phyloP scores from a whole-genome alignment of 2,113 vertebrate species.

The Engystomops pustulosus region DNA sequence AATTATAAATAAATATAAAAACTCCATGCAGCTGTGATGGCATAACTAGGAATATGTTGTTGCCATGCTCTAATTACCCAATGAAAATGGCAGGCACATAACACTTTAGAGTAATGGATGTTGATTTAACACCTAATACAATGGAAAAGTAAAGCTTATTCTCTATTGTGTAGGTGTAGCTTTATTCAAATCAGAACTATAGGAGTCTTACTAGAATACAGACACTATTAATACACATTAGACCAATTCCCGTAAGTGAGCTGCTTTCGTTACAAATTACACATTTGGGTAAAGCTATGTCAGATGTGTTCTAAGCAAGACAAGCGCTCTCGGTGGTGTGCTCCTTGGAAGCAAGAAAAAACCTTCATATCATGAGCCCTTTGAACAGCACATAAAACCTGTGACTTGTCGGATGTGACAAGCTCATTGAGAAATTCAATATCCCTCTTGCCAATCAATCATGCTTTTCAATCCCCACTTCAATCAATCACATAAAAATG shows the following conservation, averaged over 20 bases:
- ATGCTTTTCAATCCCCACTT: conserved; percentile 55
- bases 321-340: conserved; percentile 42
- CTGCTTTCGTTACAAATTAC: conserved; percentile 57
- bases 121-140: conserved; percentile 12
- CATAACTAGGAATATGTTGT: conserved; percentile 12
- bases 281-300: conserved; percentile 53
- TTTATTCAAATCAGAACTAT: conserved; percentile 13
- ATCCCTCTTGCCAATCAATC: conserved; percentile 60
- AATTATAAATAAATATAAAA: neutral
- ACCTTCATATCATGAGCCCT: conserved; percentile 58
- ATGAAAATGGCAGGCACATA: neutral
- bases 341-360: conserved; percentile 48
- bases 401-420: conserved; percentile 59
- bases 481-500: conserved; percentile 59
- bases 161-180: conserved; percentile 51
- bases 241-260: conserved; percentile 23
- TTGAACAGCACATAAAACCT: conserved; percentile 56
- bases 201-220: conserved; percentile 8
- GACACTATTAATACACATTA: conserved; percentile 55
- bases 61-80: neutral
- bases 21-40: neutral
- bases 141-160: neutral
- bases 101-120: neutral
- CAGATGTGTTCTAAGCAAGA: conserved; percentile 56
- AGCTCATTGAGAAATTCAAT: conserved; percentile 59